Evolutionary conservation across 2,797 vertebrate species (phyloP).

Genomic region (Anguilla marmorata): DNA sequence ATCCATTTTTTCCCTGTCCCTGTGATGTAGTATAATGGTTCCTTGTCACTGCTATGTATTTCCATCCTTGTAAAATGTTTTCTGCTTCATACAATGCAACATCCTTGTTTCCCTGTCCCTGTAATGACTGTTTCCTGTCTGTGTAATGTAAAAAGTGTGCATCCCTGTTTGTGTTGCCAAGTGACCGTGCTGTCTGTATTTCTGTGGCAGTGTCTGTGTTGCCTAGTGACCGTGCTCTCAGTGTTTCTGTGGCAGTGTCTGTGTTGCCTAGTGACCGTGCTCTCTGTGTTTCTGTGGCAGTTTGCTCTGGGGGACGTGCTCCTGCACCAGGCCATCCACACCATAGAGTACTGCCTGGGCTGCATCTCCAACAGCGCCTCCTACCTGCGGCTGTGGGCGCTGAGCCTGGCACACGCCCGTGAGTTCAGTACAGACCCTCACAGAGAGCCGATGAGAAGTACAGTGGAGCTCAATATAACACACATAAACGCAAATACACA

Average conservation of each 20-base stretch:
- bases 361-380: conserved; percentile 98
- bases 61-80: neutral
- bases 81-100: neutral
- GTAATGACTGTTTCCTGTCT: neutral
- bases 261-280: neutral
- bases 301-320: no score
- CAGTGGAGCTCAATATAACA: no score
- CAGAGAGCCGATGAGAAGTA: no score
- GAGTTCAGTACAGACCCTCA: conserved; percentile 57
- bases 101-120: neutral
- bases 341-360: conserved; percentile 95
- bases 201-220: neutral
- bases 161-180: neutral
- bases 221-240: neutral
- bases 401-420: conserved; percentile 96
- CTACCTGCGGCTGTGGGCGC: conserved; percentile 94
- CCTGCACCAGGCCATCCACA: conserved; percentile 75
- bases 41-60: neutral
- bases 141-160: neutral
- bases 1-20: neutral
- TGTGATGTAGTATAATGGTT: neutral
- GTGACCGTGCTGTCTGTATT: neutral
- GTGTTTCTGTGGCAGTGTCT: conserved; percentile 7
- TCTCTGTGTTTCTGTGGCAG: neutral
- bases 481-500: no score